Evolutionary conservation across 2,888 invertebrate genomes (phyloP).

Genomic region (Heliconius ismenius): DNA sequence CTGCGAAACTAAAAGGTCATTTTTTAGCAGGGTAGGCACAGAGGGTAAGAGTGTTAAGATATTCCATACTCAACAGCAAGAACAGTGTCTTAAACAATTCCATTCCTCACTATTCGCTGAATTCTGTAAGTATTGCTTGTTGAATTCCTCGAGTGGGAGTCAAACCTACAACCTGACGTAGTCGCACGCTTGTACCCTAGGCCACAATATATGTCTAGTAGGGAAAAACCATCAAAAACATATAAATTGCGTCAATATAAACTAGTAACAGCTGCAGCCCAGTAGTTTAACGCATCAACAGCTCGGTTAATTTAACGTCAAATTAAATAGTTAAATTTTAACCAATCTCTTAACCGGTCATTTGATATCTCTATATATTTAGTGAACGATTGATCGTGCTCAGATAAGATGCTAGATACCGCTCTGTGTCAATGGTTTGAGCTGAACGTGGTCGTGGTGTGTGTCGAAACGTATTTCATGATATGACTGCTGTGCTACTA

Average conservation of each 20-base stretch:
- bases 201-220: not conserved
- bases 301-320: slow-evolving; percentile 19
- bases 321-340: slow-evolving; percentile 21
- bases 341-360: slow-evolving; percentile 16
- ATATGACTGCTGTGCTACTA: not conserved
- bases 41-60: no score
- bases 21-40: no score
- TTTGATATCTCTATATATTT: slow-evolving; percentile 30
- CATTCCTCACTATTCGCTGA: no score
- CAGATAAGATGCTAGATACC: slow-evolving; percentile 37
- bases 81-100: no score
- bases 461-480: slow-evolving; percentile 30
- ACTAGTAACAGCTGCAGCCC: not conserved
- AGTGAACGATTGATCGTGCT: slow-evolving; percentile 25
- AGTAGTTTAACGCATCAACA: slow-evolving; percentile 19
- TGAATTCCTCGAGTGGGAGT: no score
- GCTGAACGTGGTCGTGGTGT: slow-evolving; percentile 11
- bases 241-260: not conserved
- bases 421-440: slow-evolving; percentile 33
- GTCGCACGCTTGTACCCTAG: no score
- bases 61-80: no score
- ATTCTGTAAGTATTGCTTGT: no score
- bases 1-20: not conserved
- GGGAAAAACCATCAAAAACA: not conserved
- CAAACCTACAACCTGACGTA: no score